phyloP scores from a whole-genome alignment of 1,140 invertebrate genomes.

The Zaprionus davidi region DNA sequence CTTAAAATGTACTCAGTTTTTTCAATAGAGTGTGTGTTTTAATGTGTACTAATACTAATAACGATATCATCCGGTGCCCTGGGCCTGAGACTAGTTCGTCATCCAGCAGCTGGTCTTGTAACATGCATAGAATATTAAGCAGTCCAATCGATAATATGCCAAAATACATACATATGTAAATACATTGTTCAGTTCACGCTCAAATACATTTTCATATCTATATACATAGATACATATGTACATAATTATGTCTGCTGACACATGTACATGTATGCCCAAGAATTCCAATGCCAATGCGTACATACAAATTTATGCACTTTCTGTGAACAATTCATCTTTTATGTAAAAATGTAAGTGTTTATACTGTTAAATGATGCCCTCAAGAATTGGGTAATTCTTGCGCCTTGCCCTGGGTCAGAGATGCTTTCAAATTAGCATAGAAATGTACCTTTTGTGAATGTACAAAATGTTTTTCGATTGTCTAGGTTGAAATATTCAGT shows the following conservation, averaged over 20 bases:
- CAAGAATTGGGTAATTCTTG: neutral
- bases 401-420: neutral
- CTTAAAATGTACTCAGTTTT: neutral
- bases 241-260: neutral
- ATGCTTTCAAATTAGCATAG: neutral
- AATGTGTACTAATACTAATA: neutral
- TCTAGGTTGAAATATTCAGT: neutral
- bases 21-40: neutral
- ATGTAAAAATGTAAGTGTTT: neutral
- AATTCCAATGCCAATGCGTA: neutral
- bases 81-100: neutral
- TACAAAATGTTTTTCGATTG: neutral
- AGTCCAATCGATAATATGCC: neutral
- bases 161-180: slow-evolving; percentile 2
- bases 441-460: neutral
- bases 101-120: slow-evolving; percentile 1
- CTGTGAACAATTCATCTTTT: neutral
- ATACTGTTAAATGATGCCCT: neutral
- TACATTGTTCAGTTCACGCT: neutral
- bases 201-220: neutral
- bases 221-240: neutral
- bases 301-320: neutral
- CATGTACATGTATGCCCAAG: neutral
- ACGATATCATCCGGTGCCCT: slow-evolving; percentile 30
- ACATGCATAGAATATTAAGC: neutral